A percentile compares a stretch with the other conserved stretches of the same genome.
phyloP scores from a whole-genome alignment of 2,888 invertebrate species.

The Cepaea hortensis region DNA sequence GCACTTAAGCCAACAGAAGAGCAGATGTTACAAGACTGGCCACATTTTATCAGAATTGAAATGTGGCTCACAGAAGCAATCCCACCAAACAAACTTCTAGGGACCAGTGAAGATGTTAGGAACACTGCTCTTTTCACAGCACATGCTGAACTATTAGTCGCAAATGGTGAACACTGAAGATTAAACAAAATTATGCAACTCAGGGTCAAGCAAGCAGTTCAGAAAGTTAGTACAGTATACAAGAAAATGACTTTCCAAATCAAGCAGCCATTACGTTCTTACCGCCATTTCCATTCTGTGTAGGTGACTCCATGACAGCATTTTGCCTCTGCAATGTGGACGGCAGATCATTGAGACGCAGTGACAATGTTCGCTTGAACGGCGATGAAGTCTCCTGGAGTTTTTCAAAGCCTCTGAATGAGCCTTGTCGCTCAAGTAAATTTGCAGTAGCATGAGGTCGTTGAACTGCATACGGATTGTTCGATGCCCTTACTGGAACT shows the following conservation, averaged over 20 bases:
- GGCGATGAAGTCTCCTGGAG: constrained; percentile 78
- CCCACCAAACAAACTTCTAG: no score
- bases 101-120: no score
- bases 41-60: no score
- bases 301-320: constrained; percentile 67
- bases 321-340: constrained; percentile 90
- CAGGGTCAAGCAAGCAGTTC: no score
- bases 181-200: no score
- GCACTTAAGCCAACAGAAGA: no score
- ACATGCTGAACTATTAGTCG: no score
- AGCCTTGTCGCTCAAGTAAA: constrained; percentile 95
- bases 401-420: constrained; percentile 88
- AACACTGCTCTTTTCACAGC: no score
- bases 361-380: constrained; percentile 96
- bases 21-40: no score
- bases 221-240: no score
- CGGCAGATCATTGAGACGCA: constrained; percentile 94
- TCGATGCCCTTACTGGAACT: constrained; percentile 78
- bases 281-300: constrained; percentile 57
- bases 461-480: constrained; percentile 82
- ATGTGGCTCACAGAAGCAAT: no score
- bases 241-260: not conserved
- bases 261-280: not conserved
- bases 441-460: constrained; percentile 94
- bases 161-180: no score